Base-by-base conservation (phyloP, 2,113 vertebrate genomes). In the Percopsis transmontana region DNA sequence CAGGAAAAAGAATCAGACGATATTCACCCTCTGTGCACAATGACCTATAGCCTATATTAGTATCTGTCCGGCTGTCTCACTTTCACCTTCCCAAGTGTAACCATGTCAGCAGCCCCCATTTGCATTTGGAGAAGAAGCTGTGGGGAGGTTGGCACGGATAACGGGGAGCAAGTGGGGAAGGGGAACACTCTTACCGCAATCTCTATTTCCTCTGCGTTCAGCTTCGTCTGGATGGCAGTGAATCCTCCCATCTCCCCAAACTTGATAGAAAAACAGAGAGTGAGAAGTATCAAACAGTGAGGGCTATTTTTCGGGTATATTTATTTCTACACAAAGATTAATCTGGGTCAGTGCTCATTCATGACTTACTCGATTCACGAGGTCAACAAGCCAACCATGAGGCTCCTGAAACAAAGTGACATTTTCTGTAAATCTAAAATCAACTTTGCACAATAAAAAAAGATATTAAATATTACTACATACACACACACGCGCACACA, bases 381-480 rank as follows among this genome's bases (percentile, higher is more conserved):
- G 90, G 88, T 99, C 97, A 75, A 99, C 96, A 76, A 99, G 92
- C 97, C 97, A 99, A 20, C 97, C 97, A n/a, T 99, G 96, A 79
- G 97, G 97, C 84, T 99, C 97, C 97, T 96, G 79, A 74, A 90
- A 86, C 58, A 86, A n/a, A 53, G 23, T 15, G 19, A 41, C 48
- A 62, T 40, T 62, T 67, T 72, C 14, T 76, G 23, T 60, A 39
- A 50, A 19, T 54, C 56, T 59, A 58, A 57, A 71, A 21, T 61
- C 13, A 24, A 7, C 15, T 33, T 16, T 27, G 52, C 1, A 6
- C 54, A 12, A 20, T 20, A 53, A 12, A 53, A 11, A 53, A 2
- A 50, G 53, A 47, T 7, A 19, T n/a, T 15, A 13, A 45, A 13
- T n/a, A 16, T 15, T n/a, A 4, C 45, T 45, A 3, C 21, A 24